Evolutionary conservation across 2,888 invertebrate genomes (phyloP), one percentile per base, ranked within the genome.

Genomic region (Drosophila sordidula): DNA sequence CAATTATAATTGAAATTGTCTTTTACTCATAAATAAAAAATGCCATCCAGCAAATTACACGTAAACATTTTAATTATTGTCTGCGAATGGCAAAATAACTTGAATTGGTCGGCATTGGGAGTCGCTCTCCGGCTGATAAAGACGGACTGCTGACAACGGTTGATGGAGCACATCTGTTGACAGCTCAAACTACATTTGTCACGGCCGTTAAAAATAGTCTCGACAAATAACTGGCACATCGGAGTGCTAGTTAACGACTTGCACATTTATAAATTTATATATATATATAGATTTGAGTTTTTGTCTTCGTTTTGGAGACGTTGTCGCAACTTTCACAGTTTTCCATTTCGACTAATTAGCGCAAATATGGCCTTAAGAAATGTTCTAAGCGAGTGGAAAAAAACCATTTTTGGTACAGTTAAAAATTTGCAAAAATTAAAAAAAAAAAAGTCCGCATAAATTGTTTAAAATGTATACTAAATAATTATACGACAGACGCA

Each of bases 1-100:
- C 69, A 87, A 81, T 77, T 68, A 67, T 70, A 77, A 88, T 70
- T 76, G 63, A 68, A 67, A 58, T 63, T 69, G 55, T 50, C 47
- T 44, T 42, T 29, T 12, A 46, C 39, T 51, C 50, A 61, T 54
- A 69, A 26, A 41, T 18, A 25, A 54, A 56, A 59, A 49, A 39
- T 51, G n/a, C 32, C 25, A 25, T 34, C 34, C 42, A 22, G 42
- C 45, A 70, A 70, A 75, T 70, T 61, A 70, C 58, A 66, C 56
- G 64, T 46, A 78, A 84, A 75, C 80, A 84, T 86, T 88, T 88
- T 84, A 86, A 84, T 84, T 88, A 73, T 73, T 66, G 65, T 57
- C 85, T 74, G 57, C 42, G 66, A 67, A 88, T 83, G 84, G 84
- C 50, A 69, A 38, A 36, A 57, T 46, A 54, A 45, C 41, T 70